Evolutionary conservation across 2,888 invertebrate species (phyloP).

Genomic region (Bruchidius siliquastri): DNA sequence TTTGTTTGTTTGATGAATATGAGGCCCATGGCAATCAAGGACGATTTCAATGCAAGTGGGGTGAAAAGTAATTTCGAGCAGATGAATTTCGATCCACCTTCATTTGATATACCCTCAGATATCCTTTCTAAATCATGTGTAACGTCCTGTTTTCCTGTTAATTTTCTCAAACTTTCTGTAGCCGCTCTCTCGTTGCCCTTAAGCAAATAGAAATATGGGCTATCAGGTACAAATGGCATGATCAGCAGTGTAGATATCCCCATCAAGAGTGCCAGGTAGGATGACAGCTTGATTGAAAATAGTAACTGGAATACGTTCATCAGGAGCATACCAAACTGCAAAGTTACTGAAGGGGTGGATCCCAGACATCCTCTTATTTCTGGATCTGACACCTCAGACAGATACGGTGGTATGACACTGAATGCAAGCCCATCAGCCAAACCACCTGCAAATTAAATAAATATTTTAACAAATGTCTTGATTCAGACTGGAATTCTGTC

Average conservation of each 20-base stretch:
- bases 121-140: slow-evolving; percentile 51
- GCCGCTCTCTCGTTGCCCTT: slow-evolving; percentile 57
- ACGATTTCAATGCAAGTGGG: slow-evolving; percentile 31
- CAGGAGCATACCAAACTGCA: slow-evolving; percentile 16
- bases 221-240: slow-evolving; percentile 65
- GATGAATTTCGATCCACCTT: slow-evolving; percentile 47
- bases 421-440: slow-evolving; percentile 14
- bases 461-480: too few species aligned
- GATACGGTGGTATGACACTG: slow-evolving; percentile 13
- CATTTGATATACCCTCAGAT: slow-evolving; percentile 49
- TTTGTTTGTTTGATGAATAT: slow-evolving; percentile 49
- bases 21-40: slow-evolving; percentile 41
- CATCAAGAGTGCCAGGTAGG: slow-evolving; percentile 5
- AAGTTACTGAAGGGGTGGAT: slow-evolving; percentile 8
- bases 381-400: slow-evolving; percentile 16
- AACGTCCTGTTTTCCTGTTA: slow-evolving; percentile 49
- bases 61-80: slow-evolving; percentile 44
- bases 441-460: slow-evolving; percentile 4
- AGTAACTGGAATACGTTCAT: slow-evolving; percentile 13
- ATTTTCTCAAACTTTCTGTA: slow-evolving; percentile 55
- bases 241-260: slow-evolving; percentile 7
- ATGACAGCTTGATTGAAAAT: slow-evolving; percentile 3
- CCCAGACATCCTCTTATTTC: slow-evolving; percentile 17
- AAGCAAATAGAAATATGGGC: slow-evolving; percentile 59
- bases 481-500: too few species aligned